Conservation (phyloP, 1,140 invertebrate genomes). For the Delia radicum region DNA sequence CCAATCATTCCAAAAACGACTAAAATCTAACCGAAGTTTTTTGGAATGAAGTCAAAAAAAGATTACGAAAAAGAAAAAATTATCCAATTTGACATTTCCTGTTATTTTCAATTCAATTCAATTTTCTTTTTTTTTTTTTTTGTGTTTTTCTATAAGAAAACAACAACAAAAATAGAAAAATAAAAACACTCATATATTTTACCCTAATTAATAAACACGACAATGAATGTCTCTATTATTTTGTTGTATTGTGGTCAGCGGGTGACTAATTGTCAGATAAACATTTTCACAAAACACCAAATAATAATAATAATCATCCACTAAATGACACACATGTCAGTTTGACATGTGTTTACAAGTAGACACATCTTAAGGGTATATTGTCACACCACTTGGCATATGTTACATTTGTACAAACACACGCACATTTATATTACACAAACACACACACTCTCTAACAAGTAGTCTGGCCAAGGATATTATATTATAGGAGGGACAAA, state of each 20-base stretch:
- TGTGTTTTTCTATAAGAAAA: neutral
- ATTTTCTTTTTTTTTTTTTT: neutral
- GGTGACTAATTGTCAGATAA: conserved; percentile 22
- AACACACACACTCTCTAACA: neutral
- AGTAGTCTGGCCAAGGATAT: too few relatives aligned
- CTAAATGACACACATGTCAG: conserved; percentile 19
- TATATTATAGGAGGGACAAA: neutral
- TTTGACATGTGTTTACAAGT: conserved; percentile 19
- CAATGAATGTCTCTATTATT: conserved; percentile 14
- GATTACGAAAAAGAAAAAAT: neutral
- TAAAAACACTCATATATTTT: neutral
- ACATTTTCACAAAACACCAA: conserved; percentile 3
- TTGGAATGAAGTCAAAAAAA: too few relatives aligned
- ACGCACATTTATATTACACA: neutral
- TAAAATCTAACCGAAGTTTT: too few relatives aligned
- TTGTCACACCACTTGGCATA: conserved; percentile 22
- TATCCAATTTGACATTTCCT: conserved; percentile 7
- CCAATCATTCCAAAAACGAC: too few relatives aligned
- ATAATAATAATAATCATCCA: conserved; percentile 10
- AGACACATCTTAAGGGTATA: conserved; percentile 24
- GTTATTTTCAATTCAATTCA: too few relatives aligned
- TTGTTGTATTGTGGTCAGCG: neutral
- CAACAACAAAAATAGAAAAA: neutral
- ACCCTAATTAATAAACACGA: conserved; percentile 11
- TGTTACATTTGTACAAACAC: conserved; percentile 4